Percentiles rank a stretch among this genome's conserved stretches.
Conservation (phyloP, 2,113 vertebrate genomes). For the Steatornis caripensis region DNA sequence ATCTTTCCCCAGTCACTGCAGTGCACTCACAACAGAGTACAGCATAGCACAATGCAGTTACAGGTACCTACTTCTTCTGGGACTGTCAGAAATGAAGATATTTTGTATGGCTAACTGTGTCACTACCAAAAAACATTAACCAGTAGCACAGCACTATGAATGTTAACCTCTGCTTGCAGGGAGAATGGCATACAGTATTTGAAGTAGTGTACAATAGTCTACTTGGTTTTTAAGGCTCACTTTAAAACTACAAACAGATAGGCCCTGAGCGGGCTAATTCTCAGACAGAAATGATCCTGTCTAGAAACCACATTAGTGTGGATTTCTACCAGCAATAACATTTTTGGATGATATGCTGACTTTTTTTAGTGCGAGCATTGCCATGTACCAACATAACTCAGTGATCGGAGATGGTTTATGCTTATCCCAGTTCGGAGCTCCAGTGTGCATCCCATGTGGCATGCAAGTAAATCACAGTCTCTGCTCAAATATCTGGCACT, state of each 20-base stretch:
- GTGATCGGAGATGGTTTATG: background rate
- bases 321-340: background rate
- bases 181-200: background rate
- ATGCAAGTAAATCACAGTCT: background rate
- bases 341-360: background rate
- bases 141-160: background rate
- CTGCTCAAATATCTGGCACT: background rate
- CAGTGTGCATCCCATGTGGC: background rate
- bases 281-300: background rate
- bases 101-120: background rate
- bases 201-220: background rate
- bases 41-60: background rate
- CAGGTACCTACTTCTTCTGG: background rate
- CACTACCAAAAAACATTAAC: background rate
- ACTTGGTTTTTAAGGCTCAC: background rate
- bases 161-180: background rate
- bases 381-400: background rate
- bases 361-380: background rate
- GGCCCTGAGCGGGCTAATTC: background rate
- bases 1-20: background rate
- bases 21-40: background rate
- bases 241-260: background rate
- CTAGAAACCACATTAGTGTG: background rate
- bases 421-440: background rate
- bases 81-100: background rate